Percentiles rank a stretch among this genome's conserved stretches.
Evolutionary conservation across 2,888 invertebrate species (phyloP).

Genomic region (Nezara viridula): DNA sequence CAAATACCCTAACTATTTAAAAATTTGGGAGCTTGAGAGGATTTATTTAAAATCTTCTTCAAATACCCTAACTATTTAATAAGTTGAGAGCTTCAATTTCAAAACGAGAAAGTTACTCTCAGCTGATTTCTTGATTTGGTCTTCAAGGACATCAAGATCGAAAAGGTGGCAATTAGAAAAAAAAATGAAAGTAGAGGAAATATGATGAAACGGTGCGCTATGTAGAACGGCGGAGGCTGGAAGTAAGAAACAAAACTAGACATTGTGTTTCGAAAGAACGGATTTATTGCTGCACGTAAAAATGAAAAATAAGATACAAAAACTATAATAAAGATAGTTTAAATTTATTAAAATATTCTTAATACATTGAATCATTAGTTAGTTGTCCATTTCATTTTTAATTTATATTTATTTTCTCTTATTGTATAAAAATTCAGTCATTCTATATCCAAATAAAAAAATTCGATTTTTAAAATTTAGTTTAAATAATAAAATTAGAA

Average conservation of each 20-base stretch:
- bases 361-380: no score
- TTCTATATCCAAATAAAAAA: no score
- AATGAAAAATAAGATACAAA: no score
- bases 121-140: not conserved
- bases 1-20: not conserved
- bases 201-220: slow-evolving; percentile 6
- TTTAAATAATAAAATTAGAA: no score
- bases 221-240: not conserved
- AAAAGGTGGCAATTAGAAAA: not conserved
- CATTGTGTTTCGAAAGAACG: no score
- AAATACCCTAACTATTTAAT: not conserved
- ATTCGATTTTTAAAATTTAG: no score
- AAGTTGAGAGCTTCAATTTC: not conserved
- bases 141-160: not conserved
- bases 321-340: no score
- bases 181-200: not conserved
- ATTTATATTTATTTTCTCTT: no score
- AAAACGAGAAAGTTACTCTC: not conserved
- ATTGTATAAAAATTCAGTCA: no score
- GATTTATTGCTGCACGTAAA: no score
- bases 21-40: not conserved
- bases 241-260: not conserved
- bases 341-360: no score
- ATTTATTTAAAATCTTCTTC: not conserved
- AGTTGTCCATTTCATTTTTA: no score